Evolutionary conservation across 2,888 invertebrate genomes (phyloP).

Genomic region (Cephus rjabovi): DNA sequence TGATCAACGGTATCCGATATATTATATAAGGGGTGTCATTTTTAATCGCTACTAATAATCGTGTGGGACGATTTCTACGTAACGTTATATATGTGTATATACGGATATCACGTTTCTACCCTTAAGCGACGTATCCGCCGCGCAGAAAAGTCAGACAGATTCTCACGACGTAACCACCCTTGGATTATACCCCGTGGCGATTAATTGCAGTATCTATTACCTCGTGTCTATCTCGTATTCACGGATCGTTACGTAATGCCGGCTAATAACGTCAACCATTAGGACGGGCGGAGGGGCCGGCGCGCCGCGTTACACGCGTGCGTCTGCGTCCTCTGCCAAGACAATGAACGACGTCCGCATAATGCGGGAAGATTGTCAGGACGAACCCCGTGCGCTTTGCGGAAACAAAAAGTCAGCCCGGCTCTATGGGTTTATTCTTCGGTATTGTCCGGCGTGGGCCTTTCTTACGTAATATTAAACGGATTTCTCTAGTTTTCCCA

Average conservation of each 20-base stretch:
- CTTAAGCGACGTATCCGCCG: background rate
- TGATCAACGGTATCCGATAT: background rate
- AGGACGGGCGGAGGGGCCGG: slow-evolving; percentile 11
- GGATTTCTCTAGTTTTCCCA: background rate
- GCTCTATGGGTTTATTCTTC: slow-evolving; percentile 24
- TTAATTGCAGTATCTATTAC: slow-evolving; percentile 24
- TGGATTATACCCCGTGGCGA: slow-evolving; percentile 15
- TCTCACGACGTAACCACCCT: slow-evolving; percentile 7
- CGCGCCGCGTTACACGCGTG: slow-evolving; percentile 12
- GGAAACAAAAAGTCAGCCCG: slow-evolving; percentile 51
- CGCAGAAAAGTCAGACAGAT: background rate
- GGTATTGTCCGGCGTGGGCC: background rate
- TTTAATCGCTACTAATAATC: background rate
- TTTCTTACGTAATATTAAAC: background rate
- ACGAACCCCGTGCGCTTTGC: slow-evolving; percentile 42
- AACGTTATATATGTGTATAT: background rate
- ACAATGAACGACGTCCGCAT: slow-evolving; percentile 20
- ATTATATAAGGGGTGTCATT: no score
- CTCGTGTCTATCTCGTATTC: slow-evolving; percentile 56
- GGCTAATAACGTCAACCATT: slow-evolving; percentile 52
- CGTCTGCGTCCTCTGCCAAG: background rate
- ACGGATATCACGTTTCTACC: background rate
- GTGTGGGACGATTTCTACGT: background rate
- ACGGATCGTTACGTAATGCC: slow-evolving; percentile 59
- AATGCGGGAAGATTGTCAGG: slow-evolving; percentile 61